Conservation (phyloP, 2,888 invertebrate species). For the Microchrysa polita region DNA sequence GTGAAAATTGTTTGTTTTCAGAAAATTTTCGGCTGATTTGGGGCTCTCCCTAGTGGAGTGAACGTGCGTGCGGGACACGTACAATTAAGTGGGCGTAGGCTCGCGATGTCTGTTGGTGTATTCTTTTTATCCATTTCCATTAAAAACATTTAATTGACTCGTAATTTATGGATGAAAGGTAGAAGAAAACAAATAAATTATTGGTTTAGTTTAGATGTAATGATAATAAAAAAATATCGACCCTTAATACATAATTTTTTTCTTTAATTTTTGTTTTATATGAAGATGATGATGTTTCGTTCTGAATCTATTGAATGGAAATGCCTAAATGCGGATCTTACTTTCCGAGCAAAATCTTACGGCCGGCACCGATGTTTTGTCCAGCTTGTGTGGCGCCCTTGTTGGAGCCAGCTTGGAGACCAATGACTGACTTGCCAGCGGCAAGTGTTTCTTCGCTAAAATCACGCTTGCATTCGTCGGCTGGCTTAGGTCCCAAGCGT, state of each 20-base stretch:
- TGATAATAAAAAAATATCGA: conserved; percentile 38
- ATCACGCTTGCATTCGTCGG: conserved; percentile 93
- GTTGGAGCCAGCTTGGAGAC: conserved; percentile 95
- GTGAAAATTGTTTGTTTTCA: background rate
- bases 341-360: conserved; percentile 92
- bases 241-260: conserved; percentile 34
- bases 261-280: conserved; percentile 29
- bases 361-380: conserved; percentile 87
- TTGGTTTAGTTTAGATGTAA: background rate
- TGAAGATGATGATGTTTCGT: background rate
- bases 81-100: background rate
- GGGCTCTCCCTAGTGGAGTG: too few species aligned
- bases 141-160: conserved; percentile 2
- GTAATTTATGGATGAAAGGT: background rate
- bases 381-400: conserved; percentile 95
- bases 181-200: background rate
- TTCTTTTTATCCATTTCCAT: background rate
- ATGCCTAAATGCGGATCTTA: conserved; percentile 64
- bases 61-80: too few species aligned
- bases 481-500: conserved; percentile 91
- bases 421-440: conserved; percentile 89
- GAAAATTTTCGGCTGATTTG: too few species aligned
- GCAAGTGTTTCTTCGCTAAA: conserved; percentile 91
- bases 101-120: background rate
- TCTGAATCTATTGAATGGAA: conserved; percentile 14